phyloP scores from a whole-genome alignment of 2,797 vertebrate species.

The Arctocebus calabarensis region DNA sequence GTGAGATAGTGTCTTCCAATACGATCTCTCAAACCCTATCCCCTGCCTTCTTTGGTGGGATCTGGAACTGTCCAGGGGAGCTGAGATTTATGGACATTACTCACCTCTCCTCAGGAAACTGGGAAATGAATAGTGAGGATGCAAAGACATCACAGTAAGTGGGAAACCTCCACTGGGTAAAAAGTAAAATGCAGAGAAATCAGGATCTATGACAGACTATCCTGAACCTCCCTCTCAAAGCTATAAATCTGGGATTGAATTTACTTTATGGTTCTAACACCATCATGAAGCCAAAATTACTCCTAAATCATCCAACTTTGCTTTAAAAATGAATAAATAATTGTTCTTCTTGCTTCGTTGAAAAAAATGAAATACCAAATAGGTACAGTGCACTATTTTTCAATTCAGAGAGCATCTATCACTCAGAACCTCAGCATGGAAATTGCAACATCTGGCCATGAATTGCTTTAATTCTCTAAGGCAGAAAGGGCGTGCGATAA shows the following conservation, averaged over 20 bases:
- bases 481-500: neutral
- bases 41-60: no score
- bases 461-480: neutral
- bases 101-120: neutral
- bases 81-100: neutral
- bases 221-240: neutral
- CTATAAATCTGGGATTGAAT: neutral
- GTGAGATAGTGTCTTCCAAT: neutral
- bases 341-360: slow-evolving; percentile 37
- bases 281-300: slow-evolving; percentile 12
- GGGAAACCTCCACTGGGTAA: neutral
- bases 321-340: slow-evolving; percentile 64
- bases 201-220: neutral
- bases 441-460: neutral
- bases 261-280: slow-evolving; percentile 45
- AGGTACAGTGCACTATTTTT: slow-evolving; percentile 12
- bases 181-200: neutral
- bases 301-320: slow-evolving; percentile 64
- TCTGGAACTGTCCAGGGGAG: neutral
- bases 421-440: neutral
- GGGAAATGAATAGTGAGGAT: neutral
- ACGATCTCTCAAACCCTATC: neutral
- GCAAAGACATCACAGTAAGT: neutral
- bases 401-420: slow-evolving; percentile 47
- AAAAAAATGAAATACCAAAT: slow-evolving; percentile 67